These are phyloP conservation scores for Rugalucina vietnamica DNA, from an alignment of 2,888 invertebrate species.

Conservation along the genomic window DNA sequence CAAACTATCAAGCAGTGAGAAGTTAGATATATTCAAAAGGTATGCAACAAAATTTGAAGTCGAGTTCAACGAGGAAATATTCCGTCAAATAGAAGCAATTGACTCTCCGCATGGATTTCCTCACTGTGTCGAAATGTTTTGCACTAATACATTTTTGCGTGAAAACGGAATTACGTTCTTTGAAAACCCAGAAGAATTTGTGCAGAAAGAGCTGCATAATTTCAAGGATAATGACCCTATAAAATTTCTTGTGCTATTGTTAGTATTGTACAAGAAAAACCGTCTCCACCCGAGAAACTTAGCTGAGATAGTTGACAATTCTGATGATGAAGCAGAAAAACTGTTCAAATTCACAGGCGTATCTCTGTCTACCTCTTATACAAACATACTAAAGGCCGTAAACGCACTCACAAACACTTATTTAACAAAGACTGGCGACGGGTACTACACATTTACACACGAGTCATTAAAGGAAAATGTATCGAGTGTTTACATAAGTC, in stretches of 20 bases:
- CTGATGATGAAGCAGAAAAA: not conserved
- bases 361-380: not conserved
- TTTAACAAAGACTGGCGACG: not conserved
- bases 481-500: not conserved
- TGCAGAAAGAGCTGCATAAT: not conserved
- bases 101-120: slow-evolving; percentile 1
- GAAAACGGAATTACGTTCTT: not conserved
- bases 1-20: not conserved
- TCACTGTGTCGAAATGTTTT: not conserved
- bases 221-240: not conserved
- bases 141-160: not conserved
- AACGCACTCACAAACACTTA: not conserved
- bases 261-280: not conserved
- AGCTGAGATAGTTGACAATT: not conserved
- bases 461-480: not conserved
- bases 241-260: not conserved
- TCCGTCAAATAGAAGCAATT: not conserved
- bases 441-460: not conserved
- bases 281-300: not conserved
- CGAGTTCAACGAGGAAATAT: not conserved
- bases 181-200: not conserved
- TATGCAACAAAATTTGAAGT: not conserved
- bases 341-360: not conserved
- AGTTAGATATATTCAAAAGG: not conserved
- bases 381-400: not conserved